Percentiles rank a stretch among this genome's conserved stretches.
phyloP scores from a whole-genome alignment of 2,888 invertebrate genomes.

The Cantharis lateralis region DNA sequence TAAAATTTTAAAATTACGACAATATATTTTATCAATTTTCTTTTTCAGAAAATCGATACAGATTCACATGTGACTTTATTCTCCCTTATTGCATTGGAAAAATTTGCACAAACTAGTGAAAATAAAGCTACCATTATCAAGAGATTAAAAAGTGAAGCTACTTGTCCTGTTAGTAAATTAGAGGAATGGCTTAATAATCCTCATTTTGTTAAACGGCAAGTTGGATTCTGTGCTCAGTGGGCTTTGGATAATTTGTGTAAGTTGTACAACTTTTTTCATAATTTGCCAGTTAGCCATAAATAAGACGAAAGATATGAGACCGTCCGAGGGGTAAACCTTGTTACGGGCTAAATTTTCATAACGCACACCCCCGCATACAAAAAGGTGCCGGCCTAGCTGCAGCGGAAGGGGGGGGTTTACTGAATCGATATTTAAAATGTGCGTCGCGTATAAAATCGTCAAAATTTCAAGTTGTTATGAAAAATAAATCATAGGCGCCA shows the following conservation, averaged over 20 bases:
- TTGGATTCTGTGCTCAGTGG: slow-evolving; percentile 93
- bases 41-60: slow-evolving; percentile 61
- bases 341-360: no score
- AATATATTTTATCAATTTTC: neutral
- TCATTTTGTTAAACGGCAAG: slow-evolving; percentile 76
- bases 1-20: no score
- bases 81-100: slow-evolving; percentile 88
- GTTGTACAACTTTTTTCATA: slow-evolving; percentile 44
- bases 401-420: no score
- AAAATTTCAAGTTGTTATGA: no score
- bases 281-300: neutral
- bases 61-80: slow-evolving; percentile 81
- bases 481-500: no score
- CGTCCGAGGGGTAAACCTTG: no score
- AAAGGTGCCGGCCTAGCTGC: no score
- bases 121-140: slow-evolving; percentile 80
- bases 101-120: slow-evolving; percentile 91
- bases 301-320: no score
- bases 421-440: no score
- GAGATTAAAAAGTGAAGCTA: slow-evolving; percentile 62
- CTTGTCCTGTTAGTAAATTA: slow-evolving; percentile 71
- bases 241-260: slow-evolving; percentile 89
- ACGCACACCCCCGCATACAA: no score
- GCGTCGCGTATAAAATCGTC: no score
- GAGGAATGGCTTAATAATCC: slow-evolving; percentile 68